Evolutionary conservation across 2,888 invertebrate species (phyloP), one percentile per base, ranked within the genome.

Genomic region (Drepanosiphum platanoidis): DNA sequence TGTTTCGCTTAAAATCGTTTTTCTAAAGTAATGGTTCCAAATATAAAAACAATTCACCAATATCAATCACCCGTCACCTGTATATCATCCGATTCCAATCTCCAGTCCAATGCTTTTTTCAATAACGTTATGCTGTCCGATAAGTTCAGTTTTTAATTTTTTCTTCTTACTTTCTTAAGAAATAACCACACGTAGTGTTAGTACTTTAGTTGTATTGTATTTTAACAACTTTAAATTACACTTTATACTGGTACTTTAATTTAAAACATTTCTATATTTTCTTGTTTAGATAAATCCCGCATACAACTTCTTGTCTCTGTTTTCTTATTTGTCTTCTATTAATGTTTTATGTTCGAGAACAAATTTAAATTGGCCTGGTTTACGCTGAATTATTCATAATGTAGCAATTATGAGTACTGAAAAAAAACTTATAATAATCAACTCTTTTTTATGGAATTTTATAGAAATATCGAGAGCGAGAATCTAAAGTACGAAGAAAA

Each of bases 381-480:
- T n/a, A n/a, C n/a, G n/a, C n/a, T 18, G 7, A 22, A 52, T 22
- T 1, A 22, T 22, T 52, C 22, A 52, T 18, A 22, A 52, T 52
- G 15, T 52, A 27, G n/a, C 8, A 61, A 27, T 9, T 27, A 61
- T 0, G 9, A 61, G 0, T 27, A n/a, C n/a, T 8, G 1, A 61
- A 61, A 5, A 27, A n/a, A n/a, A 61, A 58, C 5, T 61, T 27
- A 61, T 61, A 27, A 61, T 61, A 61, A 61, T 22, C n/a, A 52
- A 52, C 4, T 18, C 4, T 3, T 18, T 22, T 3, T 52, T 22
- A 34, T 77, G 22, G 75, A 46, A n/a, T 87, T 88, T 90, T 91
- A 84, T 92, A 96, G 96, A 95, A 95, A 92, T 96, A 95, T 90
- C 94, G 93, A 89, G 94, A 94, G 88, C 92, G 92, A 89, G 94